These are phyloP conservation scores for Peribatodes rhomboidaria DNA, from an alignment of 2,888 invertebrate species.

Conservation along the genomic window DNA sequence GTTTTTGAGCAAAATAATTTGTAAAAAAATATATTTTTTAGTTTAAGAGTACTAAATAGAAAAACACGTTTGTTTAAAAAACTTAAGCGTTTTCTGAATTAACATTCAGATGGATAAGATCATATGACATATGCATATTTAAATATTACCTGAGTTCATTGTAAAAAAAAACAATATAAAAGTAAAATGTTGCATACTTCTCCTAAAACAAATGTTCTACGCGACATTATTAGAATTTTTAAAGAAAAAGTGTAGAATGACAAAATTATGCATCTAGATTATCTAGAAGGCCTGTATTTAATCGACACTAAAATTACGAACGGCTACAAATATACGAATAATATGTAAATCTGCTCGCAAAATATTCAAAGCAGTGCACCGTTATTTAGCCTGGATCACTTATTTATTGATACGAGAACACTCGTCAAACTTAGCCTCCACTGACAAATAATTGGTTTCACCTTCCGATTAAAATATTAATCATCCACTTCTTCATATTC, in stretches of 20 bases:
- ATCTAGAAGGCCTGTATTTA: conserved; percentile 5
- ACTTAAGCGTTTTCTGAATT: not conserved
- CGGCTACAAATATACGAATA: conserved; percentile 4
- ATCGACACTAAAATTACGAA: not conserved
- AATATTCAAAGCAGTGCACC: conserved; percentile 6
- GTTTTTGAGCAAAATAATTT: too few relatives aligned
- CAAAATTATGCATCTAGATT: conserved; percentile 16
- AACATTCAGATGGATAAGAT: not conserved
- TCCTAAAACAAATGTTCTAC: not conserved
- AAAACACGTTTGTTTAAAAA: too few relatives aligned
- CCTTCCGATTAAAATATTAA: conserved; percentile 11
- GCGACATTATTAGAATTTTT: too few relatives aligned
- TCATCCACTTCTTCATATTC: not conserved
- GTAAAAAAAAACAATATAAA: too few relatives aligned
- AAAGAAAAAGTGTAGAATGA: not conserved
- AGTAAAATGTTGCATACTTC: not conserved
- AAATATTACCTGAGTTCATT: too few relatives aligned
- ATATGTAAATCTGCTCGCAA: conserved; percentile 13
- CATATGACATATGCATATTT: not conserved
- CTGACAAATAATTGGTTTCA: not conserved
- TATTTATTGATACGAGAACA: conserved; percentile 3
- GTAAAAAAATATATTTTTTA: too few relatives aligned
- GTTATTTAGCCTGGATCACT: conserved; percentile 12
- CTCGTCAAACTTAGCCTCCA: not conserved
- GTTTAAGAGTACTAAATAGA: too few relatives aligned